Conservation (phyloP, 2,888 invertebrate genomes). For the Alentia gelatinosa region DNA sequence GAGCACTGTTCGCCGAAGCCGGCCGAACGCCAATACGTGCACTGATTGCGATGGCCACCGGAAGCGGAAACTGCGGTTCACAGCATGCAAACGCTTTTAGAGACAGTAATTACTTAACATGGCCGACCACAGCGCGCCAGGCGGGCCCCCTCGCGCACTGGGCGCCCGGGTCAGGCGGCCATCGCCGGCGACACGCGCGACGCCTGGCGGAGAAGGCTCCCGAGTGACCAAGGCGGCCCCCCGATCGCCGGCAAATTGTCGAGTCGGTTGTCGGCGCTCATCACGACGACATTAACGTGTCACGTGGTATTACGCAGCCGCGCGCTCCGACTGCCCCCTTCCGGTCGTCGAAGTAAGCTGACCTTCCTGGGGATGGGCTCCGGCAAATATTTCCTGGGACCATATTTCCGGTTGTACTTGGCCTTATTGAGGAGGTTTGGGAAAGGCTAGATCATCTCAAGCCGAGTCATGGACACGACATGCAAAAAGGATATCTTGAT, state of each 20-base stretch:
- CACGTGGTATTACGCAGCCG: not conserved
- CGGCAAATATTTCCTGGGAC: not conserved
- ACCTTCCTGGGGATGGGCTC: not conserved
- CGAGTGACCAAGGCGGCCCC: not conserved
- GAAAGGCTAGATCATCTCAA: not conserved
- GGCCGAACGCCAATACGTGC: not conserved
- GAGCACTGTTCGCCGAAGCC: not conserved
- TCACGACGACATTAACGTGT: not conserved
- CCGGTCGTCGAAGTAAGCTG: not conserved
- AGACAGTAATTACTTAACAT: not conserved
- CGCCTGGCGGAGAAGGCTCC: not conserved
- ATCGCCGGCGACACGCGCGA: not conserved
- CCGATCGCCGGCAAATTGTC: not conserved
- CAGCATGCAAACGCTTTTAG: slow-evolving; percentile 30
- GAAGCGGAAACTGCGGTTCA: not conserved
- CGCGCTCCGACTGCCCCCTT: not conserved
- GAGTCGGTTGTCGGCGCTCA: not conserved
- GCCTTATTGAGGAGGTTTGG: not conserved
- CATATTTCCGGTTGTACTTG: not conserved
- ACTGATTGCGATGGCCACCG: not conserved
- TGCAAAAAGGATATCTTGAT: no score
- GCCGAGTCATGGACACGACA: no score
- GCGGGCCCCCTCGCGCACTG: no score
- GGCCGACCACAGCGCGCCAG: not conserved
- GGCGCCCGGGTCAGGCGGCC: not conserved